Base-by-base conservation (phyloP, 2,113 vertebrate genomes). In the Solea senegalensis region DNA sequence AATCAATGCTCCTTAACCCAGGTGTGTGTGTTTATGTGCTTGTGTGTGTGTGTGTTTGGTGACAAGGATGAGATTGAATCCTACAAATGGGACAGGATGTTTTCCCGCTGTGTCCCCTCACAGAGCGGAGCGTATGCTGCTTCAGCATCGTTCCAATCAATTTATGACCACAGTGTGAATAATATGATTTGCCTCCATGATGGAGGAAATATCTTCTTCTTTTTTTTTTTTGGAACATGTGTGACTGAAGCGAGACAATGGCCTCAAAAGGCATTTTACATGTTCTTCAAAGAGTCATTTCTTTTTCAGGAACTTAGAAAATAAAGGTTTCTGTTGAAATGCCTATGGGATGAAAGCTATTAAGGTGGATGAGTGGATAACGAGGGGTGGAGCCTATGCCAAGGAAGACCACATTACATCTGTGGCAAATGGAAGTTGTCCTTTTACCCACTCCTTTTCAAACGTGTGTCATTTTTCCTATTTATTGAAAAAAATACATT, bases 111-210 rank as follows among this genome's bases (percentile, higher is more conserved):
- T 40, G 76, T 63, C 68, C 82, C 66, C 66, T 52, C 12, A 11
- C 80, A 79, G 76, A 72, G 40, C 4, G 46, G 52, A 56, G 68
- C 62, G 14, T 76, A 45, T 76, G 83, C 83, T 85, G 83, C 73
- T 75, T 89, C 86, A 88, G 86, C 89, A 86, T 79, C 65, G 14
- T 45, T 69, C 71, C 69, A 64, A 89, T 91, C 78, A 85, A 80
- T 86, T 82, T 84, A 76, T 84, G 83, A 88, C 81, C 60, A 14
- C n/a, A 15, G 26, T 16, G 64, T 52, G 66, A 69, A 81, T 80
- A 76, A 85, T 82, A 66, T 15, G 50, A 80, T 86, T 85, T 41
- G 73, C 86, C 74, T 85, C 67, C 68, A 66, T 41, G 60, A 62
- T 48, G 57, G 41, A 61, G 15, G 49, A 76, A 15, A 68, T 45